Evolutionary conservation across 2,113 vertebrate species (phyloP).

Genomic region (Mugil cephalus): DNA sequence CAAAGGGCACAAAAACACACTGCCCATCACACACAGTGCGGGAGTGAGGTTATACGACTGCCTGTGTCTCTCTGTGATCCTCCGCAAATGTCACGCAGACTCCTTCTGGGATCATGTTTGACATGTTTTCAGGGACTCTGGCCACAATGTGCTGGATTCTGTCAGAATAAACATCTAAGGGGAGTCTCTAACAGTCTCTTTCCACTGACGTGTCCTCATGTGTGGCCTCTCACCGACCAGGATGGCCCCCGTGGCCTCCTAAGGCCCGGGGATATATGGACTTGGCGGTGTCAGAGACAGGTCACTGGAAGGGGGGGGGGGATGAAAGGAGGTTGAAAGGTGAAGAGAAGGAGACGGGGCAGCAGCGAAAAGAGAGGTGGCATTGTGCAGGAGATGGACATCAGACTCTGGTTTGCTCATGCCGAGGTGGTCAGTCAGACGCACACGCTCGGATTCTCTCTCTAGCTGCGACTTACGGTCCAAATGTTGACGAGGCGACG

Average conservation of each 20-base stretch:
- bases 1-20: slow-evolving; percentile 73
- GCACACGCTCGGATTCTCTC: background rate
- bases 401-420: background rate
- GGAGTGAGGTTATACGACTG: background rate
- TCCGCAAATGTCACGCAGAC: slow-evolving; percentile 20
- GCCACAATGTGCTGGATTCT: slow-evolving; percentile 9
- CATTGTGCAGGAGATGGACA: slow-evolving; percentile 52
- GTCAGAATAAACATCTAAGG: slow-evolving; percentile 44
- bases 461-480: slow-evolving; percentile 74
- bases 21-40: slow-evolving; percentile 41
- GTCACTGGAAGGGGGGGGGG: slow-evolving; percentile 50
- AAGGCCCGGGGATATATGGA: slow-evolving; percentile 65
- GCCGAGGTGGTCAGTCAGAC: slow-evolving; percentile 1
- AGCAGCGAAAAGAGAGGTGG: slow-evolving; percentile 56
- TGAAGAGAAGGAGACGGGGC: slow-evolving; percentile 56
- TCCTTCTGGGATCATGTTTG: slow-evolving; percentile 11
- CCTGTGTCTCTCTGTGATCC: slow-evolving; percentile 32
- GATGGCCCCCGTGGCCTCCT: slow-evolving; percentile 47
- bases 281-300: slow-evolving; percentile 73
- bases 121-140: slow-evolving; percentile 35
- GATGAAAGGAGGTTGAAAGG: slow-evolving; percentile 77
- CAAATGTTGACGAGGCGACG: slow-evolving; percentile 92
- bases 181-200: slow-evolving; percentile 2
- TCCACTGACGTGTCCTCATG: slow-evolving; percentile 44
- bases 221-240: slow-evolving; percentile 54